phyloP scores from a whole-genome alignment of 2,888 invertebrate genomes.

The Magallana nippona region DNA sequence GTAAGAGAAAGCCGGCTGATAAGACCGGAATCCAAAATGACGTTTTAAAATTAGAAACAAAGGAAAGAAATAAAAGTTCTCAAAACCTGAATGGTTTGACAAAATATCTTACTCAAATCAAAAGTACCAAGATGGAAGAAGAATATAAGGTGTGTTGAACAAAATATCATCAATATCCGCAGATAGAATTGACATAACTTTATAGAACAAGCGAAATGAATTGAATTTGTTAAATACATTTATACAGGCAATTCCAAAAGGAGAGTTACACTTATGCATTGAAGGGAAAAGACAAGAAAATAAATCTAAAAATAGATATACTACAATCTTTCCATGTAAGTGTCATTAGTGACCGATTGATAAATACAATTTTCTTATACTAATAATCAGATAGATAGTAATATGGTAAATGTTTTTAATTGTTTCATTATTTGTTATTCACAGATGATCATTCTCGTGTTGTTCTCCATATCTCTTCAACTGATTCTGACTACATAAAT shows the following conservation, averaged over 20 bases:
- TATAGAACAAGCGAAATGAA: neutral
- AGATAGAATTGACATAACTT: neutral
- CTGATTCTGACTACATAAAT: neutral
- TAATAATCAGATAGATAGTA: too few species aligned
- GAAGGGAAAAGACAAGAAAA: constrained; percentile 1
- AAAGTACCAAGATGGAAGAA: too few species aligned
- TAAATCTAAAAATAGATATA: neutral
- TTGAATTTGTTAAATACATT: neutral
- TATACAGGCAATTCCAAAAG: neutral
- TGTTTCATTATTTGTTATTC: neutral
- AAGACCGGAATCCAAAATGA: too few species aligned
- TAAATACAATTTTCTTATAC: too few species aligned
- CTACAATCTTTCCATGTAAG: neutral
- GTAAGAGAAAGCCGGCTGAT: too few species aligned
- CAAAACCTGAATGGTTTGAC: too few species aligned
- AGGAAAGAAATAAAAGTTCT: too few species aligned
- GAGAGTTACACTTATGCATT: neutral
- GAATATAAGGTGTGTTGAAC: too few species aligned
- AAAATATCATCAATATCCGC: too few species aligned
- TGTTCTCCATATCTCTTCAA: neutral
- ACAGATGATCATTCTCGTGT: constrained; percentile 4
- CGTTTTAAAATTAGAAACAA: too few species aligned
- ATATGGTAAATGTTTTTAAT: too few species aligned
- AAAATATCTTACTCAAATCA: too few species aligned
- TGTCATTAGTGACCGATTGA: neutral